Percentiles rank a stretch among this genome's conserved stretches.
These are phyloP conservation scores for Delphinus delphis DNA, from an alignment of 2,113 vertebrate species.

Conservation along the genomic window DNA sequence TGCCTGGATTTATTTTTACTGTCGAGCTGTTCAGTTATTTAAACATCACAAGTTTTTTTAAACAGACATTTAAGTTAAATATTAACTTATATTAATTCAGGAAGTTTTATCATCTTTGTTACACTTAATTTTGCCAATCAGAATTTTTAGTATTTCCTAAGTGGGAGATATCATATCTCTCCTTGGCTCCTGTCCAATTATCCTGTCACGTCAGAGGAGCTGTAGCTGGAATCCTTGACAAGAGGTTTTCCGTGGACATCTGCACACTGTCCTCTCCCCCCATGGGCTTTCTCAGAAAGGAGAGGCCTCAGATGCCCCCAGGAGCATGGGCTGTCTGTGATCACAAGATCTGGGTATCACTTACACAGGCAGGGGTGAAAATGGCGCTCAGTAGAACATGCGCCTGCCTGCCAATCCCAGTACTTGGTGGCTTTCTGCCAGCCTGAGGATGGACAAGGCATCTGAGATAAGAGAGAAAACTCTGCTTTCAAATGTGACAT, in stretches of 20 bases:
- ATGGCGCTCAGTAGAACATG: neutral
- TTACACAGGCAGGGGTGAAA: slow-evolving; percentile 50
- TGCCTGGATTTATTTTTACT: slow-evolving; percentile 27
- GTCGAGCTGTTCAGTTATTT: neutral
- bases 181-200: neutral
- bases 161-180: neutral
- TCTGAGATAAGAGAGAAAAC: neutral
- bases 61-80: slow-evolving; percentile 9
- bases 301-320: slow-evolving; percentile 26
- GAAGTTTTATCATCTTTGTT: neutral
- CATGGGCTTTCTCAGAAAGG: slow-evolving; percentile 52
- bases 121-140: neutral
- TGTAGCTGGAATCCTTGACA: neutral
- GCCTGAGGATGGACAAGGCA: neutral
- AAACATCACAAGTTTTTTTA: neutral
- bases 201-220: neutral
- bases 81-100: neutral
- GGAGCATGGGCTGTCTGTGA: slow-evolving; percentile 40
- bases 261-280: neutral
- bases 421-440: neutral
- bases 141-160: neutral
- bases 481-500: neutral
- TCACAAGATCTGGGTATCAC: slow-evolving; percentile 69
- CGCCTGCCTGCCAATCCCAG: neutral
- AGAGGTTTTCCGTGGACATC: neutral